These are phyloP conservation scores for Rhingia rostrata DNA, from an alignment of 2,888 invertebrate species.

Conservation along the genomic window DNA sequence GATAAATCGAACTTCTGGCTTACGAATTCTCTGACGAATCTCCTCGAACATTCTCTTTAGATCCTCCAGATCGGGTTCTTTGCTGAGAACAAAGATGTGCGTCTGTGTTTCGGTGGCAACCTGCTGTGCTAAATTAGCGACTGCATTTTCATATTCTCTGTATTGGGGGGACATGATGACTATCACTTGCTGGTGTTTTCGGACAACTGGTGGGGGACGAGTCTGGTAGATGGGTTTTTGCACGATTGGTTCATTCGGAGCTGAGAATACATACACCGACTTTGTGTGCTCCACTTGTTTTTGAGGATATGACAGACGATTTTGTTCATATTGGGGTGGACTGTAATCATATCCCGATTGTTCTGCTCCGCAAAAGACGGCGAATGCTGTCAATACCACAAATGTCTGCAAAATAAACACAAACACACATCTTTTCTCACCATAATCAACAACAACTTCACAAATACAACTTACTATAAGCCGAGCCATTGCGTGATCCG, in stretches of 20 bases:
- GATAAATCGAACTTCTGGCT: constrained; percentile 75
- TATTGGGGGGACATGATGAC: constrained; percentile 73
- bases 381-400: constrained; percentile 7
- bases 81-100: constrained; percentile 72
- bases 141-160: constrained; percentile 47
- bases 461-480: constrained; percentile 36
- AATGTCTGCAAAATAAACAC: background rate
- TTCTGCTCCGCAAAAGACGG: constrained; percentile 28
- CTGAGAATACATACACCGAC: constrained; percentile 44
- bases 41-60: constrained; percentile 33
- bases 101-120: constrained; percentile 71
- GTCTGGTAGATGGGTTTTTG: background rate
- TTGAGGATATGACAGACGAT: background rate
- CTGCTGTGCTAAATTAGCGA: constrained; percentile 56
- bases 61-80: constrained; percentile 69
- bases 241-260: constrained; percentile 16
- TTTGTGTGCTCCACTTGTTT: constrained; percentile 21
- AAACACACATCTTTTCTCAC: background rate
- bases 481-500: constrained; percentile 40
- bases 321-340: background rate
- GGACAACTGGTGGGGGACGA: constrained; percentile 2
- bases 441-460: constrained; percentile 7
- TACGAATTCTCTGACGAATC: constrained; percentile 33
- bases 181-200: constrained; percentile 68
- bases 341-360: constrained; percentile 36